A percentile compares a stretch with the other conserved stretches of the same genome.
phyloP scores from a whole-genome alignment of 2,797 vertebrate genomes.

The Sebastes hubbsi region DNA sequence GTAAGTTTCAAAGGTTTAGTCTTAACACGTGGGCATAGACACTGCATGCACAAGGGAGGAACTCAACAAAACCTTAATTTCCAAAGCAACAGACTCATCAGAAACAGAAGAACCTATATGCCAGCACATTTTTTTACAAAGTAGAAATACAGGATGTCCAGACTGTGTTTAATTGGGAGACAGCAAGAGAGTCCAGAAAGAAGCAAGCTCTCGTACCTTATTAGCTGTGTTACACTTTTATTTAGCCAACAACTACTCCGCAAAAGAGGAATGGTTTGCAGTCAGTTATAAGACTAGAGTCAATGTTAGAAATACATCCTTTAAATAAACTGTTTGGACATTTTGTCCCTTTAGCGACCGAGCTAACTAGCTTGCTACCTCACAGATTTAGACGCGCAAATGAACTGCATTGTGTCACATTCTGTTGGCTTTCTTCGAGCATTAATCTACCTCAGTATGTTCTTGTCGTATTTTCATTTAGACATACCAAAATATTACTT shows the following conservation, averaged over 20 bases:
- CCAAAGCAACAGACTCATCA: not conserved
- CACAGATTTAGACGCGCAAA: not conserved
- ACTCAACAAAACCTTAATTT: not conserved
- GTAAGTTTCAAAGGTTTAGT: not conserved
- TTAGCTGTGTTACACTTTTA: too few relatives aligned
- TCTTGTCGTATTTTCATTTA: not conserved
- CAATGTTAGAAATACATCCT: too few relatives aligned
- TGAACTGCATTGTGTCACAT: not conserved
- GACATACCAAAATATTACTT: not conserved
- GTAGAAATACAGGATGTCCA: not conserved
- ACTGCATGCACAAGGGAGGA: not conserved
- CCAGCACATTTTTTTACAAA: not conserved
- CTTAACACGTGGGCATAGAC: not conserved
- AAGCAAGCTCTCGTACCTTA: not conserved
- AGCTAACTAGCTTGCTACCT: not conserved
- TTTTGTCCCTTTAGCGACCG: too few relatives aligned
- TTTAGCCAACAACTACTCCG: too few relatives aligned
- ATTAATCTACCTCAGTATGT: not conserved
- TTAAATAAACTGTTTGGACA: too few relatives aligned
- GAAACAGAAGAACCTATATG: not conserved
- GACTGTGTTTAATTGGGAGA: not conserved
- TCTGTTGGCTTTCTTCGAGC: not conserved
- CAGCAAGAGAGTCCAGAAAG: not conserved
- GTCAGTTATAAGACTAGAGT: too few relatives aligned
- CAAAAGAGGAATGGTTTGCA: too few relatives aligned